A percentile compares a stretch with the other conserved stretches of the same genome.
Evolutionary conservation across 30 jellyfish, hydroid and myxozoan species (phyloP).

Genomic region (Mastigias papua): DNA sequence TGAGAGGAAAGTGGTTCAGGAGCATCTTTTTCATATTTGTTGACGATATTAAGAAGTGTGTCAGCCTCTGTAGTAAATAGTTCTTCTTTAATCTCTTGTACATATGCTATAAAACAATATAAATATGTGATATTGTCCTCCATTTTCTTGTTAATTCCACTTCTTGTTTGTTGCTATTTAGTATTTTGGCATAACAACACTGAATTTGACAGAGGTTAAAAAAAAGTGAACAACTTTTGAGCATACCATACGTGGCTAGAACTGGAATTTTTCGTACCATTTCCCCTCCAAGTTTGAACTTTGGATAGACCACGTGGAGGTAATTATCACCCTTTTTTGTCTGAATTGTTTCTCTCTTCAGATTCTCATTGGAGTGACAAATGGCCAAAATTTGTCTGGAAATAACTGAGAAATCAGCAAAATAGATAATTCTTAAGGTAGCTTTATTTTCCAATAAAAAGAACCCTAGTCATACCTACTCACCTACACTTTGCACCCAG

Average conservation of each 20-base stretch:
- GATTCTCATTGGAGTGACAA: slow-evolving; percentile 38
- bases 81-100: no score
- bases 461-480: no score
- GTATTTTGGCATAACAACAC: no score
- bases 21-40: no score
- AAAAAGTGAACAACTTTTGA: no score
- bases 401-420: no score
- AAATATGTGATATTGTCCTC: background rate
- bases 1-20: background rate
- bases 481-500: slow-evolving; percentile 55
- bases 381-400: slow-evolving; percentile 38
- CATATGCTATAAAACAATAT: background rate
- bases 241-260: slow-evolving; percentile 45
- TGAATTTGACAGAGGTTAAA: no score
- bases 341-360: slow-evolving; percentile 15
- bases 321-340: slow-evolving; percentile 9
- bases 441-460: no score
- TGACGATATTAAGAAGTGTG: no score
- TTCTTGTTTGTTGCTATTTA: background rate
- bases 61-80: background rate
- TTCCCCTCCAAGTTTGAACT: slow-evolving; percentile 43
- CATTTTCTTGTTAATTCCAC: background rate
- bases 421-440: no score
- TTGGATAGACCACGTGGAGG: slow-evolving; percentile 39
- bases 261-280: slow-evolving; percentile 32